Evolutionary conservation across 2,113 vertebrate species (phyloP).

Genomic region (Marmota monax): DNA sequence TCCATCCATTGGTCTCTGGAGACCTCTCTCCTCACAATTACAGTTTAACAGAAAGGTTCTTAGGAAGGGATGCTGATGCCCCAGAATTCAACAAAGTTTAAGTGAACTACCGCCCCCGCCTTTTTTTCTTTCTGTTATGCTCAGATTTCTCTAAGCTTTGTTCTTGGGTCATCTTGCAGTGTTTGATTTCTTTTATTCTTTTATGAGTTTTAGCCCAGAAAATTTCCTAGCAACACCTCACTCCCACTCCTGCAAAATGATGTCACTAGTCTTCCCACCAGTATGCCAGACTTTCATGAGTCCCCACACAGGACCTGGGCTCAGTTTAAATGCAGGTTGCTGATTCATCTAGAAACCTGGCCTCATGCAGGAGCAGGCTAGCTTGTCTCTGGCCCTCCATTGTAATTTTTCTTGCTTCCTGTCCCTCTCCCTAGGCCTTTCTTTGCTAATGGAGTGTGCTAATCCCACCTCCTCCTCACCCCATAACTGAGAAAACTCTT

Average conservation of each 20-base stretch:
- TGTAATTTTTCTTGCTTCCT: neutral
- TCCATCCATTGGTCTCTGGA: rapidly evolving
- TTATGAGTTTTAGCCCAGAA: neutral
- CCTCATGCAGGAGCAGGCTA: neutral
- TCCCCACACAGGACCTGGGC: neutral
- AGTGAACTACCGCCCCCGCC: neutral
- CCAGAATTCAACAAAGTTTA: neutral
- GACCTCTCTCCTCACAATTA: neutral
- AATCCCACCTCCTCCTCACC: neutral
- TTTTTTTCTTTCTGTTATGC: neutral
- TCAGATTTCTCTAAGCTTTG: neutral
- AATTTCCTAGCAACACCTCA: neutral
- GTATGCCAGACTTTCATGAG: neutral
- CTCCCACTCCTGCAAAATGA: neutral
- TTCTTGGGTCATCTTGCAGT: neutral
- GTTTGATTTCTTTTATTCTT: neutral
- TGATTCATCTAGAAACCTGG: neutral
- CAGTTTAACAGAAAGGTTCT: neutral
- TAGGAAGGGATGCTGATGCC: neutral
- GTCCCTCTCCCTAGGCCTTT: neutral
- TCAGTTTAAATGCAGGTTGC: neutral
- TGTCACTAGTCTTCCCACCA: no score
- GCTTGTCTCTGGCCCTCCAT: neutral
- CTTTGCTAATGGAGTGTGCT: neutral
- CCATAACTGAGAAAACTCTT: neutral